Evolutionary conservation across 2,888 invertebrate species (phyloP).

Genomic region (Coronaproctus castanopsis): DNA sequence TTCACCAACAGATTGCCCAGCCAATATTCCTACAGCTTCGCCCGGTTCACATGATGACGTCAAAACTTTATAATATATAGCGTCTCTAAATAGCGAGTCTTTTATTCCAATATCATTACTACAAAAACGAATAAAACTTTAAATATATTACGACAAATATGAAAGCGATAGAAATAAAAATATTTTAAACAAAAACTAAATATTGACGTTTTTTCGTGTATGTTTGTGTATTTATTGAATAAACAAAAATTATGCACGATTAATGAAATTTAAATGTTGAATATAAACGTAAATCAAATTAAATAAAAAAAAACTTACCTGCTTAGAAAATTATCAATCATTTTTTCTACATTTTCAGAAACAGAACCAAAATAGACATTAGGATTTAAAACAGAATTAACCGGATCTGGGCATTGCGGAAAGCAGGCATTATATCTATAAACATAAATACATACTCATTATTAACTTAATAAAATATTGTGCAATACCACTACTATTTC

Average conservation of each 20-base stretch:
- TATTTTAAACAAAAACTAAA: too few species aligned
- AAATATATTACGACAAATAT: too few species aligned
- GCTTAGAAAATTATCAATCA: slow-evolving; percentile 40
- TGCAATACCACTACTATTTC: too few species aligned
- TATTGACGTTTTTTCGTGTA: too few species aligned
- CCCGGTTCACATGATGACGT: slow-evolving; percentile 43
- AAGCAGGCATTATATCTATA: slow-evolving; percentile 3
- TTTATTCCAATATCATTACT: slow-evolving; percentile 3
- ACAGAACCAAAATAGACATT: slow-evolving; percentile 62
- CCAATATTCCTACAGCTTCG: slow-evolving; percentile 86
- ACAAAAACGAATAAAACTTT: slow-evolving; percentile 3
- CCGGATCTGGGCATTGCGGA: slow-evolving; percentile 47
- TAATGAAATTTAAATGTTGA: neutral
- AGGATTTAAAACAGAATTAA: slow-evolving; percentile 45
- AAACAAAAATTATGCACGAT: neutral
- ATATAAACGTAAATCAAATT: neutral
- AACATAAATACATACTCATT: too few species aligned
- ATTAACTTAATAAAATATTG: too few species aligned
- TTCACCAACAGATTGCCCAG: slow-evolving; percentile 96
- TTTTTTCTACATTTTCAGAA: slow-evolving; percentile 53
- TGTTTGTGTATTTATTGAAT: too few species aligned
- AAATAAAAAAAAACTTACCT: slow-evolving; percentile 25
- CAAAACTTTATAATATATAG: slow-evolving; percentile 27
- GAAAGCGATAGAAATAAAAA: too few species aligned
- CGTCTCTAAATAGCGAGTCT: slow-evolving; percentile 18